Evolutionary conservation across 2,113 vertebrate genomes (phyloP), one percentile per base, ranked within the genome.

Genomic region (Hirundichthys speculiger): DNA sequence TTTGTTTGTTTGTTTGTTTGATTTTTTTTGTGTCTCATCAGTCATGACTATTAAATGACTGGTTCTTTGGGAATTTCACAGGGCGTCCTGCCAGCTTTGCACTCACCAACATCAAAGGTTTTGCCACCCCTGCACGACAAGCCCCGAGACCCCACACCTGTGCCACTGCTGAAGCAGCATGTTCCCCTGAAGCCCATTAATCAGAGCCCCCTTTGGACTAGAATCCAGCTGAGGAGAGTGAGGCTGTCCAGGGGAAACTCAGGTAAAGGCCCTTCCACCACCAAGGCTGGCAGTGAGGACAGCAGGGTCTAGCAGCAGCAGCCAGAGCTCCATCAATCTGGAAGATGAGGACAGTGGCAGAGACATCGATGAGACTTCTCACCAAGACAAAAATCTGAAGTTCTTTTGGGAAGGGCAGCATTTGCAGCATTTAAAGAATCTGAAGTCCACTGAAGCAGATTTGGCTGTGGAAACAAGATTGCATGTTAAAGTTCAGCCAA

Each of bases 261-360:
- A 34, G 15, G 39, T 8, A 67, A 38, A 15, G 60, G 47, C 14
- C 53, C 46, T 50, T 41, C 53, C n/a, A 41, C 43, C 21, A 55
- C 53, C 5, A 88, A 75, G 41, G 64, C 49, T 3, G 85, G 82
- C 11, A 92, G 89, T 4, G 88, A 90, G 24, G 88, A 86, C 21
- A 92, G 87, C 11, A n/a, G 66, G 79, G 7, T 90, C 85, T 10
- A 89, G 69, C 61, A 64, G 82, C 65, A 69, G 84, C 70, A 86
- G 81, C 65, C 87, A 85, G 51, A 83, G 82, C 34, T 91, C 86
- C 11, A 72, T 82, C 1, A 77, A 88, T 24, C 47, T 86, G 45
- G 85, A 89, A 27, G 81, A 86, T 13, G 83, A 80, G 11, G 56
- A 71, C 5, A 55, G 82, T 2, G 74, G 68, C 13, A 56, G 53